phyloP scores from a whole-genome alignment of 2,797 vertebrate species.

The Melanotaenia pygmaea region DNA sequence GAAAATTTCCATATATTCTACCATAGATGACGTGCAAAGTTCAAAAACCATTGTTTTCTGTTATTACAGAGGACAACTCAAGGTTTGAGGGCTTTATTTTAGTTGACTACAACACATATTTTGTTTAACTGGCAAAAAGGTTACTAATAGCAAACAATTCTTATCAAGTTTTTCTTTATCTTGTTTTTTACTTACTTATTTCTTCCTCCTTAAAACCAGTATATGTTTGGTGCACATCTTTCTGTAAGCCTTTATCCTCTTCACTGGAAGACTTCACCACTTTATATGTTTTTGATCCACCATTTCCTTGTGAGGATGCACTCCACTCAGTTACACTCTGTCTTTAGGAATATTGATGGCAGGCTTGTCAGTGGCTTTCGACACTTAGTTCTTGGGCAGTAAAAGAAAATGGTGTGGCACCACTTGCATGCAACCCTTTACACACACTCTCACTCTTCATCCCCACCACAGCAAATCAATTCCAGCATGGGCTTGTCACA shows the following conservation, averaged over 20 bases:
- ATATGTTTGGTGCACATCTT: neutral
- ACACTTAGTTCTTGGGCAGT: constrained; percentile 32
- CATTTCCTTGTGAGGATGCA: constrained; percentile 19
- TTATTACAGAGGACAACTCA: neutral
- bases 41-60: neutral
- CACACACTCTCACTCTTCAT: constrained; percentile 18
- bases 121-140: neutral
- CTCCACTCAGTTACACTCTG: constrained; percentile 21
- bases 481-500: constrained; percentile 67
- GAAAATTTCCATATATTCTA: neutral
- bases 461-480: constrained; percentile 63
- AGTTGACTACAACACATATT: neutral
- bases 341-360: constrained; percentile 37
- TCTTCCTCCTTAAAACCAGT: constrained; percentile 2
- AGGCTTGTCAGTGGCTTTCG: constrained; percentile 20
- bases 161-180: neutral
- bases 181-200: too few species aligned
- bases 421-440: constrained; percentile 7
- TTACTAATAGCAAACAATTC: neutral
- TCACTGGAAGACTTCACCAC: constrained; percentile 36
- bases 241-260: constrained; percentile 28
- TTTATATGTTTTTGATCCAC: constrained; percentile 26
- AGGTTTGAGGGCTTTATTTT: neutral
- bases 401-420: constrained; percentile 35
- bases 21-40: neutral